Conservation (phyloP, 2,888 invertebrate genomes). For the Metellina segmentata region DNA sequence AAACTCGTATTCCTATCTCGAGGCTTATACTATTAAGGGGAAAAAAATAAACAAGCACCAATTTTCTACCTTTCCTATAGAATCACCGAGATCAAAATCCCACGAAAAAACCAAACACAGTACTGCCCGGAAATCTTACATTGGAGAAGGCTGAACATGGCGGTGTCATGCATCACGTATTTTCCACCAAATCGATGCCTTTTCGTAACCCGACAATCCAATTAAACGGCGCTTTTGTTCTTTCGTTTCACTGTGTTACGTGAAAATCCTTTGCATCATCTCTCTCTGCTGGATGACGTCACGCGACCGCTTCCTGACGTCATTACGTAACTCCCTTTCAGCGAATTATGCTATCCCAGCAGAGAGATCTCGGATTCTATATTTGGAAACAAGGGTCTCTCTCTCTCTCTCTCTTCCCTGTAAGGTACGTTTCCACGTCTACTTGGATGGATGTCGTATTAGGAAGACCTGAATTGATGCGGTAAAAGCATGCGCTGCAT, state of each 20-base stretch:
- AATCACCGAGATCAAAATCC: too few relatives aligned
- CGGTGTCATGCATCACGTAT: too few relatives aligned
- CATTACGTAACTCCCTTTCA: not conserved
- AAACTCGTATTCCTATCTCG: too few relatives aligned
- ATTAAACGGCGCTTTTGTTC: constrained; percentile 4
- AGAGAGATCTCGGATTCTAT: constrained; percentile 2
- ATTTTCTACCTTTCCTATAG: too few relatives aligned
- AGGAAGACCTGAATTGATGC: too few relatives aligned
- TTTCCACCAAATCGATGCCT: not conserved
- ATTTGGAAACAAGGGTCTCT: not conserved
- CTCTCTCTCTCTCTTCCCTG: not conserved
- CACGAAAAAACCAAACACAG: too few relatives aligned
- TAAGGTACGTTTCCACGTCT: not conserved
- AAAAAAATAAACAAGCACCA: too few relatives aligned
- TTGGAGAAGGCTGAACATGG: too few relatives aligned
- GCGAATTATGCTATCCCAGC: not conserved
- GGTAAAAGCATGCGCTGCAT: too few relatives aligned
- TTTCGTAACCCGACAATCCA: not conserved
- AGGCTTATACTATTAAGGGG: too few relatives aligned
- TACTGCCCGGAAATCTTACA: too few relatives aligned
- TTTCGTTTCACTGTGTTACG: not conserved
- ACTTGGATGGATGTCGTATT: not conserved
- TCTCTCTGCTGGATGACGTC: not conserved
- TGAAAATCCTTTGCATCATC: not conserved
- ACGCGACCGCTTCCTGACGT: constrained; percentile 12